Base-by-base conservation (phyloP, 2,113 vertebrate species). In the Corvus hawaiiensis region DNA sequence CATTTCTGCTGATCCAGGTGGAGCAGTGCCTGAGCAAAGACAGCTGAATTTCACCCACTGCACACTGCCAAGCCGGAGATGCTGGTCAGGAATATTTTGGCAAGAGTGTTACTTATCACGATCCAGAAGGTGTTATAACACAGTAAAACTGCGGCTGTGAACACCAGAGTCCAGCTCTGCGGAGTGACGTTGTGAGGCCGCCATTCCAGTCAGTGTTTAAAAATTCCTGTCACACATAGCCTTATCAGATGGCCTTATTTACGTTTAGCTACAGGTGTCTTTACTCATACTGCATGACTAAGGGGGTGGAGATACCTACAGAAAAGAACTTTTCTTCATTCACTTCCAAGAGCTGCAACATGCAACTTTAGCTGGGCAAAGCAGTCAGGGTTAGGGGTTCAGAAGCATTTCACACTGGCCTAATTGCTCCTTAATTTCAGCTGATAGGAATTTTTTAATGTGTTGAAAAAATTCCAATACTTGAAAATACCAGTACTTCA, bases 181-280 rank as follows among this genome's bases (percentile, higher is more conserved):
- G 71, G 22, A 63, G 13, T 0, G 2, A 74, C 1, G 0, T 52
- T 67, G 67, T 73, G 75, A 83, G 87, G 87, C 71, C 68, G 67
- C 68, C 30, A 52, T 80, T 94, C 23, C 64, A 35, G 68, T 39
- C 61, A 35, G 68, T 39, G 61, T 81, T 96, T 95, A 86, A 95
- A 93, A 95, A 93, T 74, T 95, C 87, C 84, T 90, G 85, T 77
- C 79, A 77, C 82, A 80, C 24, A 28, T 3, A 75, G 39, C 35
- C 56, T 93, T 91, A 96, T 96, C 93, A 94, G 84, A 77, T 77
- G 35, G 32, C 35, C 75, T 80, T 96, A 96, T 96, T 91, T 96
- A 90, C 85, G 67, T 92, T 84, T 82, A 88, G 55, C 67, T 80
- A 77, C 93, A 97, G 79, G 90, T 96, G 82, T 96, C 94, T 95